Evolutionary conservation across 2,797 vertebrate genomes (phyloP).

Genomic region (Meda fulgida): DNA sequence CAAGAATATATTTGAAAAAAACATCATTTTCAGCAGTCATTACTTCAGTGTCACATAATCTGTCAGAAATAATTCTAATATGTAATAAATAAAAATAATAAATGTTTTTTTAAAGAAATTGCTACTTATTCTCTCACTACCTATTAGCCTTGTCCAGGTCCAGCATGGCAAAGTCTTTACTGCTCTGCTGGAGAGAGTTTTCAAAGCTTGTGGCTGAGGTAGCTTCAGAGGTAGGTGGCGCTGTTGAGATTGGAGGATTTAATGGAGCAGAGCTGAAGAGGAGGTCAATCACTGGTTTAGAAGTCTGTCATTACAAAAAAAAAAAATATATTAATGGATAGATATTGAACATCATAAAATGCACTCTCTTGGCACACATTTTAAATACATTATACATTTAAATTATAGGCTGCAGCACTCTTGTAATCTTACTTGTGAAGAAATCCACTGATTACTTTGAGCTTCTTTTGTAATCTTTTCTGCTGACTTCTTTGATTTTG

Average conservation of each 20-base stretch:
- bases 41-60: background rate
- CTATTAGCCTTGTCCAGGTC: conserved; percentile 82
- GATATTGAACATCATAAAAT: conserved; percentile 36
- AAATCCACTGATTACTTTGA: conserved; percentile 72
- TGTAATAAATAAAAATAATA: background rate
- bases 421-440: conserved; percentile 78
- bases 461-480: conserved; percentile 63
- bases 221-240: conserved; percentile 65
- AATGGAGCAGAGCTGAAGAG: conserved; percentile 72
- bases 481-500: conserved; percentile 60
- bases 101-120: background rate
- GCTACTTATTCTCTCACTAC: conserved; percentile 67
- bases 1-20: background rate
- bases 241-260: conserved; percentile 68
- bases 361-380: background rate
- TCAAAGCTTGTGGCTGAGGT: conserved; percentile 40
- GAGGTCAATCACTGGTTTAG: conserved; percentile 77
- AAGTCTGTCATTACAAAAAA: conserved; percentile 69
- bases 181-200: conserved; percentile 61
- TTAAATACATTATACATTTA: background rate
- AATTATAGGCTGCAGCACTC: background rate
- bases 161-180: conserved; percentile 80
- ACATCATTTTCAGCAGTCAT: background rate
- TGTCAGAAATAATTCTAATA: background rate
- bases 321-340: background rate